A percentile compares a stretch with the other conserved stretches of the same genome.
Conservation (phyloP, 2,113 vertebrate genomes). For the Dinomys branickii region DNA sequence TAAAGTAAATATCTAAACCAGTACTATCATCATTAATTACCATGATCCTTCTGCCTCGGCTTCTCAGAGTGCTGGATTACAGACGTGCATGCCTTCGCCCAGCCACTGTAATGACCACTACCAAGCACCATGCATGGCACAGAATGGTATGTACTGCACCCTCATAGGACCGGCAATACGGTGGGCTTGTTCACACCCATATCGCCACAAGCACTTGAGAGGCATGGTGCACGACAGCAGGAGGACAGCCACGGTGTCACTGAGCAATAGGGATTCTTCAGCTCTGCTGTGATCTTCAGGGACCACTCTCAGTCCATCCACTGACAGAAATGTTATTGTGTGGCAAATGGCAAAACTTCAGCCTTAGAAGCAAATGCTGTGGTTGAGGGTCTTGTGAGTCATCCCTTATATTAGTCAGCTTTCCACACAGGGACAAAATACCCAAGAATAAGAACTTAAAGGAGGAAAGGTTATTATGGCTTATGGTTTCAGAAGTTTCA, state of each 20-base stretch:
- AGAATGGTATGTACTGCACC: background rate
- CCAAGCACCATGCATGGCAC: background rate
- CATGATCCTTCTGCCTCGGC: background rate
- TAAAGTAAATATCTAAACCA: background rate
- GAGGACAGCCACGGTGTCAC: background rate
- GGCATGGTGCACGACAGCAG: too few species aligned
- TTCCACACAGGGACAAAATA: background rate
- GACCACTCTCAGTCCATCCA: background rate
- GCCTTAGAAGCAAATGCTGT: conserved; percentile 66
- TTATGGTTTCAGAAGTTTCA: background rate
- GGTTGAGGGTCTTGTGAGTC: conserved; percentile 57
- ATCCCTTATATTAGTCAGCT: conserved; percentile 49
- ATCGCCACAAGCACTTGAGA: background rate
- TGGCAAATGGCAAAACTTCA: background rate
- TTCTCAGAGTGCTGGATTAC: background rate
- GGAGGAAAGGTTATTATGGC: background rate
- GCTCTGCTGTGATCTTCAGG: background rate
- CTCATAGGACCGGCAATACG: background rate
- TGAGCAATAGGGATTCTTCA: background rate
- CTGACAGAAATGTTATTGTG: background rate
- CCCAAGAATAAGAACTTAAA: background rate
- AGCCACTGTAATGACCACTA: background rate
- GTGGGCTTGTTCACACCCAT: background rate
- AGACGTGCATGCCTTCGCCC: background rate
- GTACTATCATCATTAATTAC: background rate